Evolutionary conservation across 2,113 vertebrate genomes (phyloP).

Genomic region (Leptocoma aspasia): DNA sequence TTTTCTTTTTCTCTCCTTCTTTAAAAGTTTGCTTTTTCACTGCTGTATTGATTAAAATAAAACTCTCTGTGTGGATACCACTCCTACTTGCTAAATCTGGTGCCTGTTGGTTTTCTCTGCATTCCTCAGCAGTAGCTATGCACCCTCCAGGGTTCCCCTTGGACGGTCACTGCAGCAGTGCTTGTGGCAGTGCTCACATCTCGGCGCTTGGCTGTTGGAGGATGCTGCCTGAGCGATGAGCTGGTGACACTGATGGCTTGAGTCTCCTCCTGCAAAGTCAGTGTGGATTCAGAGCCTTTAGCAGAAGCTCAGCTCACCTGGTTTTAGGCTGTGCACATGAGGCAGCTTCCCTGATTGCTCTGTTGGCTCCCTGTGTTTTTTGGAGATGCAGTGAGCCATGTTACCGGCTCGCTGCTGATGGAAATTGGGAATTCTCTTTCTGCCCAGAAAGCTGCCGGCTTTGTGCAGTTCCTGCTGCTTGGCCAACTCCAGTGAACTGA

Average conservation of each 20-base stretch:
- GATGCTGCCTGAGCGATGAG: background rate
- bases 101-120: background rate
- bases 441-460: background rate
- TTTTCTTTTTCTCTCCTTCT: accelerated
- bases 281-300: background rate
- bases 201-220: background rate
- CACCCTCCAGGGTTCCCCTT: background rate
- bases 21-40: slow-evolving; percentile 19
- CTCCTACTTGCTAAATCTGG: background rate
- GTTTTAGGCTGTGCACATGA: background rate
- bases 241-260: background rate
- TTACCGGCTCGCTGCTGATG: background rate
- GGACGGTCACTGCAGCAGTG: background rate
- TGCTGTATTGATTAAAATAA: slow-evolving; percentile 48
- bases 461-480: background rate
- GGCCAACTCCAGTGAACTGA: background rate
- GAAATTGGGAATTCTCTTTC: background rate
- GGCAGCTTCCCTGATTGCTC: background rate
- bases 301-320: background rate
- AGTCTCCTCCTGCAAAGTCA: background rate
- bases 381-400: background rate
- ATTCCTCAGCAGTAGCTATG: background rate
- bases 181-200: background rate
- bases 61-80: slow-evolving; percentile 7
- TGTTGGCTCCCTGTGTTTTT: background rate